Evolutionary conservation across 1,140 invertebrate species (phyloP).

Genomic region (Uloborus diversus): DNA sequence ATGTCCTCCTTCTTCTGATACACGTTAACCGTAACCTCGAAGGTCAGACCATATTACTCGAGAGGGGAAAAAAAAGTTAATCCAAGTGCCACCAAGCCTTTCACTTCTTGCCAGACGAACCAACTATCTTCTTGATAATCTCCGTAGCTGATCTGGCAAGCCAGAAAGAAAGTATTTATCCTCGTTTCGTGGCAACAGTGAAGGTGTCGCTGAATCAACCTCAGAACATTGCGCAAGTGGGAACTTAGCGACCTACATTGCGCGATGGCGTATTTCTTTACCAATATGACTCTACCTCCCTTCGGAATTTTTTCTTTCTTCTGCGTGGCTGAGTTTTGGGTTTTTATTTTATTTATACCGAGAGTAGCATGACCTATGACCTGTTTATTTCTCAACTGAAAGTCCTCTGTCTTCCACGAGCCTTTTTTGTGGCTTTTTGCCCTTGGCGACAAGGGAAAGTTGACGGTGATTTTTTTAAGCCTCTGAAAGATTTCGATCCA

Average conservation of each 20-base stretch:
- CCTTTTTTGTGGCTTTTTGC: conserved; percentile 19
- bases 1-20: too few relatives aligned
- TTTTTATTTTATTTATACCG: conserved; percentile 29
- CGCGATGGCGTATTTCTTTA: not conserved
- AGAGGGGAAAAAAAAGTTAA: too few relatives aligned
- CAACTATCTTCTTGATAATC: too few relatives aligned
- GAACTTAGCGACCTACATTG: conserved; percentile 25
- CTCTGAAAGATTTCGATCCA: too few relatives aligned
- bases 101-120: too few relatives aligned
- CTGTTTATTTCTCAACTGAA: conserved; percentile 49
- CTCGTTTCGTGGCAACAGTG: too few relatives aligned
- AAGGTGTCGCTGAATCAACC: not conserved
- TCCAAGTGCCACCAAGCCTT: too few relatives aligned
- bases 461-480: conserved; percentile 28
- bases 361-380: conserved; percentile 34
- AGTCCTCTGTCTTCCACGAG: conserved; percentile 8
- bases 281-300: not conserved
- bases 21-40: too few relatives aligned
- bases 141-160: too few relatives aligned
- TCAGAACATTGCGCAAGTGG: not conserved
- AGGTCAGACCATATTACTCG: too few relatives aligned
- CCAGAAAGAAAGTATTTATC: too few relatives aligned
- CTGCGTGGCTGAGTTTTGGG: too few relatives aligned
- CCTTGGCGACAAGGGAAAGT: conserved; percentile 40
- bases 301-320: not conserved